Base-by-base conservation (phyloP, 2,113 vertebrate genomes). In the Dendropsophus ebraccatus region DNA sequence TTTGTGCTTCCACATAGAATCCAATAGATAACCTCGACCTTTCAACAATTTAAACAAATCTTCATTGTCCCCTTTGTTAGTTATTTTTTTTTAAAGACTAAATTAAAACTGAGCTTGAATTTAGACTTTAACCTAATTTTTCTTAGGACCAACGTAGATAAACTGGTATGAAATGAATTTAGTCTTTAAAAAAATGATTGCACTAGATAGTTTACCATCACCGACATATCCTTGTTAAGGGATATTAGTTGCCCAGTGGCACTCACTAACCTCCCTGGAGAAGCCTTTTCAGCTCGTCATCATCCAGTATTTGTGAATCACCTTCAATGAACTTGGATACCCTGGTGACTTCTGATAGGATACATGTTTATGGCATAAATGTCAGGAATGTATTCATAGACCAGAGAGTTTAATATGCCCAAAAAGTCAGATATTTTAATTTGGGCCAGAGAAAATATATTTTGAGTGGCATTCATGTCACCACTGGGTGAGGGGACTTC, bases 231-330 rank as follows among this genome's bases (percentile, higher is more conserved):
- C 89, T 90, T 91, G 88, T 92, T 94, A 92, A 72, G 74, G 82
- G 56, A 78, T 49, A 90, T 94, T 95, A 95, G 94, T 94, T 89
- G 56, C 89, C 88, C 62, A 83, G 83, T 77, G 65, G 54, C 70
- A 88, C 90, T 89, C 89, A 96, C 94, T 95, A 91, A 97, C 96
- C 96, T 96, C 95, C 96, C 92, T 95, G 92, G 74, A 95, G 93
- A 89, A 97, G 92, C 87, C 91, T 94, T 95, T 95, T 94, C 92
- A 96, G 95, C 84, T 96, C 94, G 91, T 96, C 95, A 88, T 97
- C 95, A 91, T 94, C 93, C 89, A 96, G 93, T 90, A 95, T 92
- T 91, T 93, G 94, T 90, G 88, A 93, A 91, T 96, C 95, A 91
- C 94, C 94, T 94, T 94, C 94, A 93, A 96, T 93, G 92, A 95